Conservation (phyloP, 2,113 vertebrate species). For the crab-eating macaque (Macaca fascicularis) region DNA sequence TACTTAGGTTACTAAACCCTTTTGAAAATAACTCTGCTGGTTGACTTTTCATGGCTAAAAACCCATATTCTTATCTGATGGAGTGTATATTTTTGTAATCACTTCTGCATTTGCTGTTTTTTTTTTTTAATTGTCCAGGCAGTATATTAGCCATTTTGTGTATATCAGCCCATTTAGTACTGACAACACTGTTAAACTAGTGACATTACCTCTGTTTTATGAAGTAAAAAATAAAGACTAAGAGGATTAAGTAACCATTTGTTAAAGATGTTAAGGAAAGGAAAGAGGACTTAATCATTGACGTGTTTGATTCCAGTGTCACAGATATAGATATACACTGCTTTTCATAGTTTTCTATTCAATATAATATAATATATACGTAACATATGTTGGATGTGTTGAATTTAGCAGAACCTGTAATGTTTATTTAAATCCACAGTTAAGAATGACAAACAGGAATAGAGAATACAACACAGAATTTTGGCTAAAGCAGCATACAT, state of each 20-base stretch:
- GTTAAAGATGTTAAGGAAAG: background rate
- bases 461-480: background rate
- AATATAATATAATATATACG: background rate
- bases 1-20: background rate
- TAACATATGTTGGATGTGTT: background rate
- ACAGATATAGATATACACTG: background rate
- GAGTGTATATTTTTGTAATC: background rate
- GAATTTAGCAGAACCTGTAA: background rate
- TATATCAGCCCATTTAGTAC: background rate
- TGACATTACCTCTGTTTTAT: background rate
- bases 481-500: background rate
- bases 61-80: background rate
- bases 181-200: background rate
- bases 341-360: background rate
- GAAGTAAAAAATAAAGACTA: background rate
- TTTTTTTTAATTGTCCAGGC: background rate
- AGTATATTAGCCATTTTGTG: background rate
- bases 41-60: background rate
- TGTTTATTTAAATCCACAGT: background rate
- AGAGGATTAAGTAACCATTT: background rate
- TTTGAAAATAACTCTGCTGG: background rate
- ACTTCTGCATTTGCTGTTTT: background rate
- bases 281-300: background rate
- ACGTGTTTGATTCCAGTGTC: background rate
- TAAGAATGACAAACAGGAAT: background rate